Conservation (phyloP, 1,140 invertebrate species). For the Asbolus verrucosus region DNA sequence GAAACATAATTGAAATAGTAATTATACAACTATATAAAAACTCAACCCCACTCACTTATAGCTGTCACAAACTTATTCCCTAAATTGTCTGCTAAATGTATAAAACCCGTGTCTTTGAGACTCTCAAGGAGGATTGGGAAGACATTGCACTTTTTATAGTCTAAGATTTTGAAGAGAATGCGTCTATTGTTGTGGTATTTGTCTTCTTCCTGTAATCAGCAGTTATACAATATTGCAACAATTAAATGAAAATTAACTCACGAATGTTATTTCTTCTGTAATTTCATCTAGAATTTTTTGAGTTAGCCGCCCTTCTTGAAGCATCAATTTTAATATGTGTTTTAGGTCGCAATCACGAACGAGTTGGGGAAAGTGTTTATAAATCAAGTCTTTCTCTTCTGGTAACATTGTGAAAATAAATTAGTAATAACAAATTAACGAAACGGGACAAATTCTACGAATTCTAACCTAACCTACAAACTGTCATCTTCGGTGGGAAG, state of each 20-base stretch:
- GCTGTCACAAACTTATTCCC: background rate
- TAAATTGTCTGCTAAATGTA: background rate
- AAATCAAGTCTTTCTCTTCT: conserved; percentile 31
- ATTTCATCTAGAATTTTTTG: conserved; percentile 7
- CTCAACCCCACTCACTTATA: background rate
- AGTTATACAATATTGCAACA: background rate
- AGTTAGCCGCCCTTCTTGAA: background rate
- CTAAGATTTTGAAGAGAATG: conserved; percentile 20
- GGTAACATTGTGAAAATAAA: conserved; percentile 1
- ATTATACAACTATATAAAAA: background rate
- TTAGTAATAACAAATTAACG: conserved; percentile 9
- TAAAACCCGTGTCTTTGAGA: background rate
- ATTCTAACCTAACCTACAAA: conserved; percentile 21
- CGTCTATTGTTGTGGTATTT: conserved; percentile 5
- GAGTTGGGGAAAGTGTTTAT: conserved; percentile 21
- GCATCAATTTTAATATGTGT: conserved; percentile 13
- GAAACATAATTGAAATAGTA: background rate
- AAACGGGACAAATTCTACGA: too few species aligned
- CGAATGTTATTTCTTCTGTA: conserved; percentile 1
- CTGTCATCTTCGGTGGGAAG: too few species aligned
- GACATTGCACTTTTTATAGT: background rate
- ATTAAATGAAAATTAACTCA: too few species aligned
- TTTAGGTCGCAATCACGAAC: conserved; percentile 24
- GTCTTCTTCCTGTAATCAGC: background rate
- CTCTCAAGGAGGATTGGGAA: background rate